A percentile compares a stretch with the other conserved stretches of the same genome.
Evolutionary conservation across 2,888 invertebrate species (phyloP).

Genomic region (Strigamia crassipes): DNA sequence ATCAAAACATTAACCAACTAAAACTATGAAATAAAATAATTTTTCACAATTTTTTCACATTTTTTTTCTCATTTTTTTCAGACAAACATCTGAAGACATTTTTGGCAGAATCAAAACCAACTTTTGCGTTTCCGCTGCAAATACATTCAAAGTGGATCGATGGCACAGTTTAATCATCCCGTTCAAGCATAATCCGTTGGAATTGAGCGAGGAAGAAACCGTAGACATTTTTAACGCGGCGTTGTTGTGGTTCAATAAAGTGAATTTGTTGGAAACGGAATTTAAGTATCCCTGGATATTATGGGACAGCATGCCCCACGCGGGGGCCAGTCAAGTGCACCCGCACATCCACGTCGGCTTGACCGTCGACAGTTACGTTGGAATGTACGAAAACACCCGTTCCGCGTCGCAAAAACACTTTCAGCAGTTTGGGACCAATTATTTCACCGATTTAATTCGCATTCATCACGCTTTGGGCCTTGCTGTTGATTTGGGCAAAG

Average conservation of each 20-base stretch:
- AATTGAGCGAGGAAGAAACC: slow-evolving; percentile 56
- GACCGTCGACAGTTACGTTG: slow-evolving; percentile 51
- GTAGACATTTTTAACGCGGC: slow-evolving; percentile 58
- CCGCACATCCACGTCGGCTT: slow-evolving; percentile 61
- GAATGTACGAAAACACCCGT: slow-evolving; percentile 56
- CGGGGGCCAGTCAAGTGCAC: slow-evolving; percentile 62
- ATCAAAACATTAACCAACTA: background rate
- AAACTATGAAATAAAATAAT: background rate
- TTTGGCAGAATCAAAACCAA: slow-evolving; percentile 59
- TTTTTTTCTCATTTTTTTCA: too few species aligned
- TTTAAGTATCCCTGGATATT: slow-evolving; percentile 57
- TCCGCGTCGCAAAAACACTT: slow-evolving; percentile 56
- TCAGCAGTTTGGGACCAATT: slow-evolving; percentile 54
- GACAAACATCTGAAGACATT: slow-evolving; percentile 58
- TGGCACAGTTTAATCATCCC: slow-evolving; percentile 60
- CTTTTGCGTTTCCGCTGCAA: slow-evolving; percentile 58
- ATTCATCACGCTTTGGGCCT: slow-evolving; percentile 58
- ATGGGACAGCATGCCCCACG: slow-evolving; percentile 61
- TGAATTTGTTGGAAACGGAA: background rate
- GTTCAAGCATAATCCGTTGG: slow-evolving; percentile 58
- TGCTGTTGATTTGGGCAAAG: slow-evolving; percentile 55
- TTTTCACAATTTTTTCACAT: background rate
- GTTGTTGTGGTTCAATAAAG: slow-evolving; percentile 55
- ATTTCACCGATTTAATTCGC: slow-evolving; percentile 58
- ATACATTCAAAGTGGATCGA: slow-evolving; percentile 60